Evolutionary conservation across 2,888 invertebrate species (phyloP), one percentile per base, ranked within the genome.

Genomic region (Volucella bombylans): DNA sequence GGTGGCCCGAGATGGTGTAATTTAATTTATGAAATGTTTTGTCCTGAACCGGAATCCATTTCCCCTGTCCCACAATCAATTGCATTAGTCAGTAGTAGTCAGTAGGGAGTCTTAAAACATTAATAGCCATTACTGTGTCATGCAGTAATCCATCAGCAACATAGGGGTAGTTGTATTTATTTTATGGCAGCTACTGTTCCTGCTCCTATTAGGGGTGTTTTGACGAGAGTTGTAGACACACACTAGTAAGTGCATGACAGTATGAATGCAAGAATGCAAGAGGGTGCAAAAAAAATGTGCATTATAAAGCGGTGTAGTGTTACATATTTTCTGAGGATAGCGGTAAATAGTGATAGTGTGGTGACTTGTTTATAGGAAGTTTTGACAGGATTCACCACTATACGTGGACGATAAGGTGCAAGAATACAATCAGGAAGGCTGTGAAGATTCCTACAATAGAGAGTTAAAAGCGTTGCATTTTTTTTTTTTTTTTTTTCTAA

Each of bases 71-170:
- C 38, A 12, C 31, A 23, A n/a, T n/a, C 55, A 55, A 55, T 55
- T 55, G 55, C 31, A 55, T 55, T 38, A 55, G 55, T 18, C 18
- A 1, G 18, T 18, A 1, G 18, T n/a, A n/a, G n/a, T n/a, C 31
- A 14, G 54, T 12, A 38, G 31, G 55, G 14, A 38, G 55, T 38
- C 31, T 55, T 55, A 38, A 55, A 55, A 38, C 55, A 55, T 55
- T 55, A 55, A 55, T 55, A 31, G 55, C 55, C 8, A 38, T 3
- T 23, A 23, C 18, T 23, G 3, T 23, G 18, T 2, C 18, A 23
- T 38, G 55, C 31, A 55, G 12, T 38, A 14, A 23, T 38, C 55
- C 10, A 55, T 55, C n/a, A 38, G 4, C 55, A 14, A 55, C 55
- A 31, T 31, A 31, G 31, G 31, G 6, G 31, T 55, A 23, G 38